Percentiles rank a stretch among this genome's conserved stretches.
Evolutionary conservation across 1,140 invertebrate genomes (phyloP).

Genomic region (Holotrichia oblita): DNA sequence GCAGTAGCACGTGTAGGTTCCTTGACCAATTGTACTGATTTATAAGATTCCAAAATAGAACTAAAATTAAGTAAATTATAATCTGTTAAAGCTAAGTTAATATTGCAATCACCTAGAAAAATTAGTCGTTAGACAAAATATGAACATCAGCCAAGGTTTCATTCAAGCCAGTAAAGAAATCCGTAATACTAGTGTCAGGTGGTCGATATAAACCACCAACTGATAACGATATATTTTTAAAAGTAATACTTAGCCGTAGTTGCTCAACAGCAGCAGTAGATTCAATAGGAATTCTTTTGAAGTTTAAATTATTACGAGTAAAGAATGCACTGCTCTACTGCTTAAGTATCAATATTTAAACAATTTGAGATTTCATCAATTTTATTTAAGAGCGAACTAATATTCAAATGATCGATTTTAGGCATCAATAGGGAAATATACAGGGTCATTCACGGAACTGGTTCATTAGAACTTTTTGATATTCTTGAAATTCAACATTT

Average conservation of each 20-base stretch:
- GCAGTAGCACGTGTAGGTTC: not conserved
- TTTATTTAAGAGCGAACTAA: not conserved
- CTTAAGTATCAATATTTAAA: too few relatives aligned
- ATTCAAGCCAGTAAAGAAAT: not conserved
- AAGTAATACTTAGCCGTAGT: constrained; percentile 4
- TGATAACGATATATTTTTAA: not conserved
- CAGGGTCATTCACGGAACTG: too few relatives aligned
- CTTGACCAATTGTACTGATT: not conserved
- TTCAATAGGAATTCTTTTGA: too few relatives aligned
- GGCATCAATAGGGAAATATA: not conserved
- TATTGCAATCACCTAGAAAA: not conserved
- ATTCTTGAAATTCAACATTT: too few relatives aligned
- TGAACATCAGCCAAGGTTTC: not conserved
- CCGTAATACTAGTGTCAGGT: not conserved
- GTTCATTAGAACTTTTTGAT: too few relatives aligned
- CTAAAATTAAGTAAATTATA: not conserved
- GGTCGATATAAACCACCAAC: not conserved
- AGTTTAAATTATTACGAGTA: too few relatives aligned
- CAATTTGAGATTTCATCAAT: not conserved
- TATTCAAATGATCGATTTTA: not conserved
- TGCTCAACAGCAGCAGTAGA: too few relatives aligned
- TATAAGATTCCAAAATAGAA: not conserved
- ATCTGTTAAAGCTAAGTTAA: not conserved
- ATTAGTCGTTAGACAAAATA: not conserved
- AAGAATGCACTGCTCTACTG: too few relatives aligned